These are phyloP conservation scores for Netelia melanura DNA, from an alignment of 2,888 invertebrate genomes.

Conservation along the genomic window DNA sequence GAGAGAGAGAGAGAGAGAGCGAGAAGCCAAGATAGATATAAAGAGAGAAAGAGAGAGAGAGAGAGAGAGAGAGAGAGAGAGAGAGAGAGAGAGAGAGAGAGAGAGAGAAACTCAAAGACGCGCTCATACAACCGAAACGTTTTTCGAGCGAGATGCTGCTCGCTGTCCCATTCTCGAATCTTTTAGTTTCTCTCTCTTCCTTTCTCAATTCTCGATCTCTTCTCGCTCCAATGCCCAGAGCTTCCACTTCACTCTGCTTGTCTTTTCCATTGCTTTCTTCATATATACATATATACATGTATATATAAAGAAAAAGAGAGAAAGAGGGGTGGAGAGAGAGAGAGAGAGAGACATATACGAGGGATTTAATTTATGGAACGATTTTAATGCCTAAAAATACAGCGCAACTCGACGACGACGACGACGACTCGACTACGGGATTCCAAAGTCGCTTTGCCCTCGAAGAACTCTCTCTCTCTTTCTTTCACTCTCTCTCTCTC, in stretches of 20 bases:
- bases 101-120: constrained; percentile 31
- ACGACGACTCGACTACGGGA: constrained; percentile 61
- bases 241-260: constrained; percentile 46
- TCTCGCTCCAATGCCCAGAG: constrained; percentile 47
- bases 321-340: not conserved
- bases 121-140: constrained; percentile 27
- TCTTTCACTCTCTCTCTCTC: constrained; percentile 20
- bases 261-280: constrained; percentile 44
- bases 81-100: constrained; percentile 27
- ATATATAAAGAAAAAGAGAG: not conserved
- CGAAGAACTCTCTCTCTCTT: constrained; percentile 20
- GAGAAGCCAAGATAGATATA: not conserved
- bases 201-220: constrained; percentile 52
- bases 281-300: constrained; percentile 11
- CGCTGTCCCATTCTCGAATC: constrained; percentile 61
- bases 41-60: constrained; percentile 25
- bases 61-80: constrained; percentile 31
- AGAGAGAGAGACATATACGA: constrained; percentile 39
- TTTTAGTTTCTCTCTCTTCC: constrained; percentile 27
- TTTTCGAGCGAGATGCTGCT: constrained; percentile 46
- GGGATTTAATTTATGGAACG: constrained; percentile 82
- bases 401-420: constrained; percentile 72
- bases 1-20: constrained; percentile 16
- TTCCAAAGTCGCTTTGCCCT: constrained; percentile 53
- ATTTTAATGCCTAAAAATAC: constrained; percentile 83